Conservation (phyloP, 2,797 vertebrate species). For the Hafferia zeledoni region DNA sequence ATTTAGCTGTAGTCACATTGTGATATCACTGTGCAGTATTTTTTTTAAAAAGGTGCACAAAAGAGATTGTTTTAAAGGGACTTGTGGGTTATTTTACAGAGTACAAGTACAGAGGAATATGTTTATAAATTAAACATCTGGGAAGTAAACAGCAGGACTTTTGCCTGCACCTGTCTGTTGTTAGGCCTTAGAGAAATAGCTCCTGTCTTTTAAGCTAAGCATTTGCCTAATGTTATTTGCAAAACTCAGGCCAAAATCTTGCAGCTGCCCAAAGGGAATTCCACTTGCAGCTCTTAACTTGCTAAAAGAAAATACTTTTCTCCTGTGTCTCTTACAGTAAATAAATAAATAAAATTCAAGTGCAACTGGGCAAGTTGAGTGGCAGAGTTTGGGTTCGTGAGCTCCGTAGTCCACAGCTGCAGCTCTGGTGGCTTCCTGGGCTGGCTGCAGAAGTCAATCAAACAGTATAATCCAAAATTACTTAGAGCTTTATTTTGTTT, state of each 20-base stretch:
- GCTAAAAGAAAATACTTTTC: not conserved
- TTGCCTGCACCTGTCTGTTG: not conserved
- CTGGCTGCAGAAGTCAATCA: not conserved
- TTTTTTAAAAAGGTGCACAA: not conserved
- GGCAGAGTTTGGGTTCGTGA: fast-evolving
- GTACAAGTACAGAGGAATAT: not conserved
- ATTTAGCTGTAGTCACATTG: not conserved
- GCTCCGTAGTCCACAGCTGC: fast-evolving
- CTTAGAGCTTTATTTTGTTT: not conserved
- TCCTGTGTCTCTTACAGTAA: not conserved
- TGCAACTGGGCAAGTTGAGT: not conserved
- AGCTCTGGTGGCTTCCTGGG: not conserved
- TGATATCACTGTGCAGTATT: not conserved
- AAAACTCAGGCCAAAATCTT: not conserved
- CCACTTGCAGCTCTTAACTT: not conserved
- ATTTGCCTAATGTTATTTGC: not conserved
- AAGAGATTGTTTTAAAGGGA: not conserved
- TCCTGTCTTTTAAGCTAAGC: not conserved
- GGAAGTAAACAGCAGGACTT: not conserved
- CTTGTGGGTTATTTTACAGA: not conserved
- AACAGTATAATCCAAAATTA: not conserved
- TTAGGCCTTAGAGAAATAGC: not conserved
- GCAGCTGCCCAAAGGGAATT: not conserved
- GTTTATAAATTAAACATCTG: not conserved
- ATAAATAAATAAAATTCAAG: not conserved